Evolutionary conservation across 2,888 invertebrate species (phyloP).

Genomic region (Azorinus chamasolen): DNA sequence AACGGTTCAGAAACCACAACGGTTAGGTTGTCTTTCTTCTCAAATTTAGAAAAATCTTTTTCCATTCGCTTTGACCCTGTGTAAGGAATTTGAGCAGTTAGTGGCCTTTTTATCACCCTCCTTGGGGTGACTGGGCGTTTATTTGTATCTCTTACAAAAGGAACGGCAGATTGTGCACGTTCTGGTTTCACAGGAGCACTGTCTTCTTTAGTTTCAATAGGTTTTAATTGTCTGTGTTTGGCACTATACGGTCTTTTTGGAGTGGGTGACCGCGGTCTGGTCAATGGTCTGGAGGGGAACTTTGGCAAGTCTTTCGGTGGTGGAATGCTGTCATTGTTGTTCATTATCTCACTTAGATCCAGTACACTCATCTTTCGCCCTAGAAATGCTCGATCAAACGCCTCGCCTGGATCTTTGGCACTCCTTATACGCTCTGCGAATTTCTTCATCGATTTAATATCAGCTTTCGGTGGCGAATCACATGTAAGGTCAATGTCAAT

Average conservation of each 20-base stretch:
- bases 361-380: constrained; percentile 29
- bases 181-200: neutral
- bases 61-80: constrained; percentile 4
- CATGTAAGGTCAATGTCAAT: constrained; percentile 63
- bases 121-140: neutral
- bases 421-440: constrained; percentile 38
- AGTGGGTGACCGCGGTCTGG: constrained; percentile 47
- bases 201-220: neutral
- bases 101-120: neutral
- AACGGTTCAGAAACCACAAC: constrained; percentile 46
- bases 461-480: constrained; percentile 51
- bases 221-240: neutral
- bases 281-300: constrained; percentile 48
- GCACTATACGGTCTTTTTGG: constrained; percentile 9
- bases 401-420: constrained; percentile 19
- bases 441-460: constrained; percentile 44
- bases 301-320: constrained; percentile 1
- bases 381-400: neutral
- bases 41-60: constrained; percentile 13
- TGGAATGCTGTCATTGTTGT: constrained; percentile 8
- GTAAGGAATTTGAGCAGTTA: constrained; percentile 6
- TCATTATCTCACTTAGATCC: constrained; percentile 29
- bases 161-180: constrained; percentile 31
- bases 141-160: neutral
- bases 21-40: constrained; percentile 32